phyloP scores from a whole-genome alignment of 2,797 vertebrate species.

The Urocyon cinereoargenteus region DNA sequence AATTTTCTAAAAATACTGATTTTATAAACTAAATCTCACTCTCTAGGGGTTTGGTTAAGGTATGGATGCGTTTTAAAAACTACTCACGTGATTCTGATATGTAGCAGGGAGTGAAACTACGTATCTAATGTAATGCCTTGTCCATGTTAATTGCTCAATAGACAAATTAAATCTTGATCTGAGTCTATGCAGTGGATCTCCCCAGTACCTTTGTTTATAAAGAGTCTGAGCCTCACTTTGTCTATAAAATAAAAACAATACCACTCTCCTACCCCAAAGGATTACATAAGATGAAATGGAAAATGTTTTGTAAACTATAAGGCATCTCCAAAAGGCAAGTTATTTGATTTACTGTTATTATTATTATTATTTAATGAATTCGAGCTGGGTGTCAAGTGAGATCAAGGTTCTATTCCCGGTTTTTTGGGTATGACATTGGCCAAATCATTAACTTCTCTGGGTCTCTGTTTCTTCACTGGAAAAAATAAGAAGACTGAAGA shows the following conservation, averaged over 20 bases:
- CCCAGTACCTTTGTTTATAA: neutral
- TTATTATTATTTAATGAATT: constrained; percentile 11
- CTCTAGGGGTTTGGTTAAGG: neutral
- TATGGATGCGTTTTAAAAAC: neutral
- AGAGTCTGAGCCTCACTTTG: neutral
- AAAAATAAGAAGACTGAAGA: constrained; percentile 19
- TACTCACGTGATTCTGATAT: neutral
- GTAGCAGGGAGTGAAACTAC: neutral
- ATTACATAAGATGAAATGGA: neutral
- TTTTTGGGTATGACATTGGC: neutral
- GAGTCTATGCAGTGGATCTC: neutral
- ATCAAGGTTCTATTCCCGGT: neutral
- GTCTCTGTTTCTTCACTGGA: neutral
- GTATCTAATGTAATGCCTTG: neutral
- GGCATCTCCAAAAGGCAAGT: neutral
- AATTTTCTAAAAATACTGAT: neutral
- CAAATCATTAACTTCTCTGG: neutral
- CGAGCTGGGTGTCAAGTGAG: neutral
- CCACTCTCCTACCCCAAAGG: neutral
- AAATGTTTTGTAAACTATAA: neutral
- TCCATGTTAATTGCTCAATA: neutral
- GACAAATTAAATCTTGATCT: neutral
- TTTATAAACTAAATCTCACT: neutral
- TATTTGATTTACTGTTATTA: neutral
- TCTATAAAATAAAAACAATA: neutral